Percentiles rank a stretch among this genome's conserved stretches.
Conservation (phyloP, 2,888 invertebrate genomes). For the Ceramica pisi region DNA sequence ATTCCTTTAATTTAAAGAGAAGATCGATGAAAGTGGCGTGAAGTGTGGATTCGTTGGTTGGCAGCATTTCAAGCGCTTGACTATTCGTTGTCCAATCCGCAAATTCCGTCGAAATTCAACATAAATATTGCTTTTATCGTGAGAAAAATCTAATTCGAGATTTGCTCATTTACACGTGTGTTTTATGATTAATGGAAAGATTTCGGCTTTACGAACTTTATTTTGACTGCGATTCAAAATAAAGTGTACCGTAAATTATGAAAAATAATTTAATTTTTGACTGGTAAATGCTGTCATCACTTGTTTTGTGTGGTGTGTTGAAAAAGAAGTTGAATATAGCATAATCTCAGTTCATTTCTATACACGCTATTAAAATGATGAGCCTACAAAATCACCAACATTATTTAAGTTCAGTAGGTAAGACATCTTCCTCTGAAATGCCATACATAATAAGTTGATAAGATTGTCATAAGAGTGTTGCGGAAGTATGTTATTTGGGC, state of each 20-base stretch:
- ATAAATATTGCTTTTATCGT: slow-evolving; percentile 58
- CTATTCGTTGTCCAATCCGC: slow-evolving; percentile 35
- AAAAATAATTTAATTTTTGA: neutral
- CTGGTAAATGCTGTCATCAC: neutral
- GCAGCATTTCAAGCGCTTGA: slow-evolving; percentile 56
- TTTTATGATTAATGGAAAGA: slow-evolving; percentile 11
- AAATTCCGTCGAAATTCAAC: slow-evolving; percentile 50
- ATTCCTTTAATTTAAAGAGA: slow-evolving; percentile 4
- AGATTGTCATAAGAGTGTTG: too few species aligned
- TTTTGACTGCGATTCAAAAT: slow-evolving; percentile 8
- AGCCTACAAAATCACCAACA: too few species aligned
- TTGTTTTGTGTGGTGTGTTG: neutral
- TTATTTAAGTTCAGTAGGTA: too few species aligned
- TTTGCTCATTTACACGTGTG: slow-evolving; percentile 24
- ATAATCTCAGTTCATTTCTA: too few species aligned
- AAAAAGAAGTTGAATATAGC: neutral
- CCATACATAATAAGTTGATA: too few species aligned
- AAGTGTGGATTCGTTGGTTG: slow-evolving; percentile 38
- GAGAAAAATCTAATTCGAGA: slow-evolving; percentile 26
- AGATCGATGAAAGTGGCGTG: slow-evolving; percentile 8
- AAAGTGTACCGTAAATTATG: neutral
- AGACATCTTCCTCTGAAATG: too few species aligned
- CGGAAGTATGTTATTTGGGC: too few species aligned
- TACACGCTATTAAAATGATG: too few species aligned
- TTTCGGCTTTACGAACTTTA: slow-evolving; percentile 18